phyloP scores from a whole-genome alignment of 1,140 invertebrate genomes.

The Proales similis region DNA sequence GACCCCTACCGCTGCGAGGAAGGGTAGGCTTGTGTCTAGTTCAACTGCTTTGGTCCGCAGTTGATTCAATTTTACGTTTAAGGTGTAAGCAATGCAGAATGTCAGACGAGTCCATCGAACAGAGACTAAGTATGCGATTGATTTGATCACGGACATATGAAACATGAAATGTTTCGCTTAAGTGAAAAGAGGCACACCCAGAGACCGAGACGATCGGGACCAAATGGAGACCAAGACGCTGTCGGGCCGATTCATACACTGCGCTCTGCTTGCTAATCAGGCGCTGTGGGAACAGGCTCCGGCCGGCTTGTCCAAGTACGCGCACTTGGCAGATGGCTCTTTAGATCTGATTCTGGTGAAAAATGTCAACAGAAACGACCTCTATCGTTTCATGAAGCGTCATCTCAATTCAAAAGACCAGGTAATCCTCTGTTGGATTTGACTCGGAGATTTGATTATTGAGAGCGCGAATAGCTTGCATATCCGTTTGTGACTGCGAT shows the following conservation, averaged over 20 bases:
- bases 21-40: background rate
- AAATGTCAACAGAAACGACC: slow-evolving; percentile 44
- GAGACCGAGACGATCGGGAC: too few species aligned
- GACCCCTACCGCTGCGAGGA: slow-evolving; percentile 16
- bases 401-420: slow-evolving; percentile 49
- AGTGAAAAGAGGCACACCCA: too few species aligned
- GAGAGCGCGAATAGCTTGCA: slow-evolving; percentile 43
- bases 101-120: too few species aligned
- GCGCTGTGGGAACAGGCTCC: slow-evolving; percentile 43
- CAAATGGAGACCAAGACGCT: too few species aligned
- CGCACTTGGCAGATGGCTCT: slow-evolving; percentile 47
- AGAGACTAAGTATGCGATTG: too few species aligned
- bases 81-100: too few species aligned
- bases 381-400: slow-evolving; percentile 46
- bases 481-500: slow-evolving; percentile 46
- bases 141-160: too few species aligned
- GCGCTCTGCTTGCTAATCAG: slow-evolving; percentile 12
- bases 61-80: too few species aligned
- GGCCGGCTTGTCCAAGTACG: slow-evolving; percentile 43
- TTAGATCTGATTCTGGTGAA: slow-evolving; percentile 48
- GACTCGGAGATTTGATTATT: background rate
- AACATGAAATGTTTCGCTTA: too few species aligned
- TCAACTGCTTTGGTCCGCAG: too few species aligned
- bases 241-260: slow-evolving; percentile 4
- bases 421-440: slow-evolving; percentile 39